These are phyloP conservation scores for Paradisaea rubra DNA, from an alignment of 2,113 vertebrate species.

Conservation along the genomic window DNA sequence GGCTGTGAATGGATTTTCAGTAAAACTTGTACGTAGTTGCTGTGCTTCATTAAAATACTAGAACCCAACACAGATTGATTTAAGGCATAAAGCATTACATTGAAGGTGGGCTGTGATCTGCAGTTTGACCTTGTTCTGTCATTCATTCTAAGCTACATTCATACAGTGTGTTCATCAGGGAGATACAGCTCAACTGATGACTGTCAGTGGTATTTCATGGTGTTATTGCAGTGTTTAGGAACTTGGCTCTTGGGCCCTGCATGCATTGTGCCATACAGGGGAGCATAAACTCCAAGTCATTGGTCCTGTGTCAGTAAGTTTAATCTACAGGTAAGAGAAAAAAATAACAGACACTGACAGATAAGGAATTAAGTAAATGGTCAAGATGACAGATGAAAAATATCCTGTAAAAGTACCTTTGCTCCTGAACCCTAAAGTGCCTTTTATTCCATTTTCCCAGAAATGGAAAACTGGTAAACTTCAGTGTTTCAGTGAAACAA, in stretches of 20 bases:
- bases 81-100: not conserved
- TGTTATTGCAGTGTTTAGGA: not conserved
- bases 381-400: not conserved
- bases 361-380: not conserved
- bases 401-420: not conserved
- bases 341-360: not conserved
- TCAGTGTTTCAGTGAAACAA: not conserved
- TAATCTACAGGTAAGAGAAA: not conserved
- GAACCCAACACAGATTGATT: not conserved
- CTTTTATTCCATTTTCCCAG: not conserved
- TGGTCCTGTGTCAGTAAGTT: not conserved
- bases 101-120: not conserved
- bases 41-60: not conserved
- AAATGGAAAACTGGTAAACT: not conserved
- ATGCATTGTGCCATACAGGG: not conserved
- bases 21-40: not conserved
- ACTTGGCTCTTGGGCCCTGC: accelerated
- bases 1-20: not conserved
- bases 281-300: not conserved
- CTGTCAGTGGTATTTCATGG: not conserved
- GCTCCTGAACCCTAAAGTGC: not conserved
- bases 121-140: not conserved
- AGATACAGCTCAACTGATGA: not conserved
- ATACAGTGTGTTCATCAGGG: not conserved
- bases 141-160: not conserved